Evolutionary conservation across 2,888 invertebrate species (phyloP).

Genomic region (Caenorhabditis sp.): DNA sequence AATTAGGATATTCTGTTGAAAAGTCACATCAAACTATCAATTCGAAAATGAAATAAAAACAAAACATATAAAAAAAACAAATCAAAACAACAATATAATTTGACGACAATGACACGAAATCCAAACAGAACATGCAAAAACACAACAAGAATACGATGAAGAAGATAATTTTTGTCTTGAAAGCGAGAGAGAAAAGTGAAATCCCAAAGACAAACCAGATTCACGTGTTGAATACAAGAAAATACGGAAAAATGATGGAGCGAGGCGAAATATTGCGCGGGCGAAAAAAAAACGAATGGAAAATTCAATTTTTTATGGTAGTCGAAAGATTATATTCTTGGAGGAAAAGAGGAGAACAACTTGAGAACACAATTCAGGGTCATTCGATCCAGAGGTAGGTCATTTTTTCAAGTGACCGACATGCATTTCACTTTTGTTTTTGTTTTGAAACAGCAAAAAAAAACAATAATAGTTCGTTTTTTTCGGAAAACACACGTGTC

Average conservation of each 20-base stretch:
- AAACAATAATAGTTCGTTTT: background rate
- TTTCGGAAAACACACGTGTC: background rate
- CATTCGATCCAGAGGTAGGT: background rate
- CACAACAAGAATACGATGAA: conserved; percentile 1
- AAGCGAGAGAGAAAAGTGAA: conserved; percentile 5
- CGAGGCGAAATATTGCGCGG: background rate
- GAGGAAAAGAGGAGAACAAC: background rate
- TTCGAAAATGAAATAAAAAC: conserved; percentile 12
- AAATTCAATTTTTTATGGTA: background rate
- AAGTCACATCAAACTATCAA: conserved; percentile 13
- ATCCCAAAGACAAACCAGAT: background rate
- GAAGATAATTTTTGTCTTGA: conserved; percentile 16
- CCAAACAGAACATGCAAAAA: conserved; percentile 4
- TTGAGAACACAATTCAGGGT: background rate
- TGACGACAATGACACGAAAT: conserved; percentile 15
- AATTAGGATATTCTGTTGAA: no score
- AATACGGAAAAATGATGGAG: background rate
- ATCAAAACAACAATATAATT: conserved; percentile 8
- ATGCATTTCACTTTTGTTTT: background rate
- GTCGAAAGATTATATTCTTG: no score
- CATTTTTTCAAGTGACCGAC: conserved; percentile 1
- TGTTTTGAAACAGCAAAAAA: background rate
- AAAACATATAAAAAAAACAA: no score
- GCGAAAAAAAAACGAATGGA: background rate
- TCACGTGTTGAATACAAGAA: background rate